Evolutionary conservation across 2,797 vertebrate species (phyloP), one percentile per base, ranked within the genome.

Genomic region (Sebastes paucispinis): DNA sequence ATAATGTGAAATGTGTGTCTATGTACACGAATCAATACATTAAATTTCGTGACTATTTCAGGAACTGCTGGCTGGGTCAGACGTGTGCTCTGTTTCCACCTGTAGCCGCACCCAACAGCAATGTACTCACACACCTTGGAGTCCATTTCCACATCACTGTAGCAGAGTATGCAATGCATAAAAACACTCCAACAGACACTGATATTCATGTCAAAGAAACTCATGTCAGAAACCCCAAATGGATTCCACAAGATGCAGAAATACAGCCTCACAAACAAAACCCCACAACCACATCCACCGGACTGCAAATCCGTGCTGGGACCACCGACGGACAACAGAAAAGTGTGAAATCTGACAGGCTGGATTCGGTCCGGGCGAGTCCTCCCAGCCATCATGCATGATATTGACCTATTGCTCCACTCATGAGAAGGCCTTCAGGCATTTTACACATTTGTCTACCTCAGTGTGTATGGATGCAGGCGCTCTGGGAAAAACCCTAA

Each of bases 291-390:
- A 52, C 63, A 58, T 81, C 72, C 73, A 69, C n/a, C 47, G 52
- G 59, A 83, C 18, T 31, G 8, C 22, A 65, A 57, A 73, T 64
- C 79, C 84, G 80, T 73, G 34, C 66, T 68, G 87, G 83, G 86
- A 82, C 64, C 31, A 25, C 22, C 64, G 69, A 65, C 27, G 39
- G 84, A 78, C 65, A 73, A n/a, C 75, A 79, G 66, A 25, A 66
- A 80, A 87, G 80, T 83, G 78, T 92, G 85, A 91, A 87, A 85
- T 79, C 73, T 91, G 93, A 92, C 87, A 91, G 79, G 79, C 47
- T 34, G 31, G 34, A 83, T 72, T 81, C 66, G 69, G 60, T 83
- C 79, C 39, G 76, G 81, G 55, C 63, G n/a, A 80, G 74, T 85
- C 62, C 79, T 80, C 72, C 70, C 58, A 75, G 65, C 82, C 81